Percentiles rank a stretch among this genome's conserved stretches.
Evolutionary conservation across 1,140 invertebrate genomes (phyloP).

Genomic region (Magallana ariakensis): DNA sequence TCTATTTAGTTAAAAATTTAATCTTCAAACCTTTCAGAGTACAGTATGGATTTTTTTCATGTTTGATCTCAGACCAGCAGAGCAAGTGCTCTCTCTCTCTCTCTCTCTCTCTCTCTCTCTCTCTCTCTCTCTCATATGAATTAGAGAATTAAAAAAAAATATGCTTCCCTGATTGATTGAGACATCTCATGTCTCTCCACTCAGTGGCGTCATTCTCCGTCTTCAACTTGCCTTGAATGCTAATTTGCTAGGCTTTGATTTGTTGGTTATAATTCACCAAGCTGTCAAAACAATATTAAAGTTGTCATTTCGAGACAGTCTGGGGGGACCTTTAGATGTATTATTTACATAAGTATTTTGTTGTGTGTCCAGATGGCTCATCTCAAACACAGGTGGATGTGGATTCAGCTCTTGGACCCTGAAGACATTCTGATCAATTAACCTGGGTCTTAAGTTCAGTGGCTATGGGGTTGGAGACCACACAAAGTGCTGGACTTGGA

Average conservation of each 20-base stretch:
- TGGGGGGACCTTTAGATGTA: not conserved
- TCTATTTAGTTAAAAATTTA: too few relatives aligned
- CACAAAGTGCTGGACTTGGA: not conserved
- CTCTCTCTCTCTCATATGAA: too few relatives aligned
- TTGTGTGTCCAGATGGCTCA: slow-evolving; percentile 17
- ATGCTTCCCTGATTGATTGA: too few relatives aligned
- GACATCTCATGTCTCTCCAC: too few relatives aligned
- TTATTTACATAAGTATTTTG: not conserved
- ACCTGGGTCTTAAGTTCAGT: not conserved
- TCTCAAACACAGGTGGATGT: not conserved
- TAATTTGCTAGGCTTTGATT: not conserved
- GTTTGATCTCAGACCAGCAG: too few relatives aligned
- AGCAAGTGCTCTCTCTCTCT: too few relatives aligned
- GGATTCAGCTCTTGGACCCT: not conserved
- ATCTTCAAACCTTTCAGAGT: too few relatives aligned
- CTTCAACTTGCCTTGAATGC: too few relatives aligned
- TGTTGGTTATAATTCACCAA: not conserved
- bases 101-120: too few relatives aligned
- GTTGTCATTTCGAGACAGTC: not conserved
- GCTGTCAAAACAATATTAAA: not conserved
- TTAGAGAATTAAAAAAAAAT: too few relatives aligned
- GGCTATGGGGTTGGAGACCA: not conserved
- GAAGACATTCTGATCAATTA: not conserved
- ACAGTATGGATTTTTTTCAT: too few relatives aligned
- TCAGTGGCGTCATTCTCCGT: too few relatives aligned